Evolutionary conservation across 2,113 vertebrate genomes (phyloP), one percentile per base, ranked within the genome.

Genomic region (Pleuronectes platessa): DNA sequence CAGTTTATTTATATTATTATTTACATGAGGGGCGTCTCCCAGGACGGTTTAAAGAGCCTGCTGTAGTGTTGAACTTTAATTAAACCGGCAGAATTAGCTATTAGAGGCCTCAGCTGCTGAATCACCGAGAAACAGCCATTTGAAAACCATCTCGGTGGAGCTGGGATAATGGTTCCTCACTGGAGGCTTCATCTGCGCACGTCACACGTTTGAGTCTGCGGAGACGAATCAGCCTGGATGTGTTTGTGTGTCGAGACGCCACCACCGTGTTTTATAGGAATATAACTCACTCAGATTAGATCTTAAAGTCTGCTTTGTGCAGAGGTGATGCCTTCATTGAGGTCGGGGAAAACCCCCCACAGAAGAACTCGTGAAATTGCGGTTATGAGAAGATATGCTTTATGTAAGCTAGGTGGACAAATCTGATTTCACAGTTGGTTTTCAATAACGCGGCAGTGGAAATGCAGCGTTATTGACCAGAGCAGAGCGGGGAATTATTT

Each of bases 71-170:
- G 61, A 85, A 85, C 81, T 87, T 86, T 92, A 90, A 90, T 90
- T 90, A 90, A 88, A 85, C 71, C 79, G 87, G 77, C 87, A 87
- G 88, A 87, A 88, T 89, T 80, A 87, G 81, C 75, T 78, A 87
- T 89, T 76, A 88, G 76, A 58, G 65, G 68, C 74, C 80, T 85
- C 61, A 17, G 53, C 74, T 68, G 76, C 55, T 65, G 70, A 81
- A 69, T 87, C 79, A 66, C 78, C 31, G 61, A 84, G 74, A 60
- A 83, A 71, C 60, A 76, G 64, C 72, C 67, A 76, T 81, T 74
- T 80, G 35, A 74, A 65, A 81, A 53, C 54, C 9, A 45, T 31
- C 71, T 71, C 74, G 3, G 2, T 0, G 23, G 74, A 58, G 72
- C 76, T 70, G 31, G 9, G 71, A 84, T 70, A 62, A 73, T 37